Percentiles rank a stretch among this genome's conserved stretches.
Evolutionary conservation across 2,113 vertebrate species (phyloP).

Genomic region (Cettia cetti): DNA sequence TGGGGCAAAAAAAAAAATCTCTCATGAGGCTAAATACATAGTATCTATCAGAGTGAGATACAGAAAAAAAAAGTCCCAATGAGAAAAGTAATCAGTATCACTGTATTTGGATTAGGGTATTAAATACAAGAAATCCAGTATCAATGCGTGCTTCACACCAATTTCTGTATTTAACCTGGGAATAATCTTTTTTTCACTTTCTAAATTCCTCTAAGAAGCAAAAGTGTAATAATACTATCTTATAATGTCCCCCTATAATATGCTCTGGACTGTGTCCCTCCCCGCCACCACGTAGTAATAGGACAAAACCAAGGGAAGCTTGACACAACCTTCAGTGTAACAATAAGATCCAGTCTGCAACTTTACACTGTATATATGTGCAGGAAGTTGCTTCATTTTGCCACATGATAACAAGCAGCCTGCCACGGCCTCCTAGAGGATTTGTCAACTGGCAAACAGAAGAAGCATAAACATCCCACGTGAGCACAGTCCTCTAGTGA

Average conservation of each 20-base stretch:
- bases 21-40: not conserved
- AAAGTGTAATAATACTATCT: not conserved
- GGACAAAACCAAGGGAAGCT: not conserved
- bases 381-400: not conserved
- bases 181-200: not conserved
- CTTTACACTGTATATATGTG: not conserved
- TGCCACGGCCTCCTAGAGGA: not conserved
- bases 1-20: not conserved
- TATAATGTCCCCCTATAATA: not conserved
- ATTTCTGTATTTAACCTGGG: not conserved
- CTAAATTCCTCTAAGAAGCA: not conserved
- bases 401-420: not conserved
- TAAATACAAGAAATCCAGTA: not conserved
- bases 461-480: not conserved
- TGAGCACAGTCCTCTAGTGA: not conserved
- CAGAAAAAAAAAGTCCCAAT: not conserved
- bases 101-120: not conserved
- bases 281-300: rapidly evolving
- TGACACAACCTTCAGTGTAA: not conserved
- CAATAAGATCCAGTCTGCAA: not conserved
- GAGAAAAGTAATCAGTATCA: conserved; percentile 10
- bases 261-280: not conserved
- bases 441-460: not conserved
- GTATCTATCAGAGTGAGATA: not conserved
- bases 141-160: not conserved